phyloP scores from a whole-genome alignment of 2,113 vertebrate genomes.

The Agapornis roseicollis region DNA sequence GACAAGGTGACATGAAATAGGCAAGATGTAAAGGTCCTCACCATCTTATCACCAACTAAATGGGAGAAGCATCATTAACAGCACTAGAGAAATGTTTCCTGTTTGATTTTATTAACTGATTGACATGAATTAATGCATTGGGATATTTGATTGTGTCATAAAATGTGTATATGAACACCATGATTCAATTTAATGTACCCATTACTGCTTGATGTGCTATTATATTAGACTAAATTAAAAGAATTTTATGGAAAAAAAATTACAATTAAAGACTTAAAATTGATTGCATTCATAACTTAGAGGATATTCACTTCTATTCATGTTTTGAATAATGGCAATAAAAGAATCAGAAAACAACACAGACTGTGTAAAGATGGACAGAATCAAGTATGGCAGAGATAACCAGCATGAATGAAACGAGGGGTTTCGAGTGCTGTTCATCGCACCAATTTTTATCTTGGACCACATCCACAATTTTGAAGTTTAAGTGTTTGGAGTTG shows the following conservation, averaged over 20 bases:
- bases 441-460: background rate
- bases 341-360: conserved; percentile 73
- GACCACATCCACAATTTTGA: background rate
- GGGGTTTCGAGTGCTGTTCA: background rate
- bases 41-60: conserved; percentile 41
- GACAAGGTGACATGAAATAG: background rate
- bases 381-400: background rate
- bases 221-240: conserved; percentile 88
- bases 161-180: conserved; percentile 86
- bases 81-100: conserved; percentile 76
- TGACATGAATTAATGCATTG: conserved; percentile 85
- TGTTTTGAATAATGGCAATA: conserved; percentile 76
- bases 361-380: background rate
- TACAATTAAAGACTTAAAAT: conserved; percentile 83
- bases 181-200: conserved; percentile 87
- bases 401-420: background rate
- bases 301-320: conserved; percentile 77
- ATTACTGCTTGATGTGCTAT: conserved; percentile 87
- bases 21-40: conserved; percentile 36
- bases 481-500: background rate
- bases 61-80: conserved; percentile 50
- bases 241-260: conserved; percentile 85
- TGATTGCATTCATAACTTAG: conserved; percentile 84
- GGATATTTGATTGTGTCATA: conserved; percentile 85
- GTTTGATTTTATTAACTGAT: conserved; percentile 86